These are phyloP conservation scores for Drosophila buzzatii DNA, from an alignment of 2,888 invertebrate genomes.

Conservation along the genomic window DNA sequence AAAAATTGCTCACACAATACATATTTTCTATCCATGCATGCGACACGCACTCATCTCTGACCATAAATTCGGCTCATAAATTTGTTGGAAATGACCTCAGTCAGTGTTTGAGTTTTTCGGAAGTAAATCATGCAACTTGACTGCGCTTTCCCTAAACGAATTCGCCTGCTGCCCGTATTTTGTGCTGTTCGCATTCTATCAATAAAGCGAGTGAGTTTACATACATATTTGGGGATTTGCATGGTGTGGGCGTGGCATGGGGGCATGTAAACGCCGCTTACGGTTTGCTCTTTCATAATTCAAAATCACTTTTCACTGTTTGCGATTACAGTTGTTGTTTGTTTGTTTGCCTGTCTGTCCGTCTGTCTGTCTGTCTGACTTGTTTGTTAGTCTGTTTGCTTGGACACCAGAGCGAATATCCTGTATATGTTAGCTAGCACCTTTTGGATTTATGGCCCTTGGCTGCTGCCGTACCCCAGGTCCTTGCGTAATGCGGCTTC, in stretches of 20 bases:
- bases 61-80: constrained; percentile 29
- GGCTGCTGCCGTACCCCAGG: neutral
- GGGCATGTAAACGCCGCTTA: constrained; percentile 49
- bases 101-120: constrained; percentile 45
- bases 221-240: constrained; percentile 16
- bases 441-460: constrained; percentile 57
- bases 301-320: constrained; percentile 69
- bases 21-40: too few species aligned
- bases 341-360: neutral
- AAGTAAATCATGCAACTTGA: constrained; percentile 76
- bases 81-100: constrained; percentile 46
- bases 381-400: constrained; percentile 25
- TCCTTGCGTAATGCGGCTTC: constrained; percentile 19
- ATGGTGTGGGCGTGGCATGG: neutral
- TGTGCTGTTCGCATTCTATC: neutral
- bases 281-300: constrained; percentile 71
- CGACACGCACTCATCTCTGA: constrained; percentile 16
- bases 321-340: constrained; percentile 44
- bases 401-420: constrained; percentile 25
- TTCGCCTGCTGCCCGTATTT: constrained; percentile 11
- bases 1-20: neutral
- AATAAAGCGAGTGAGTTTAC: constrained; percentile 13
- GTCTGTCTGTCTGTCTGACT: neutral
- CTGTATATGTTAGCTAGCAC: constrained; percentile 40
- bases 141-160: constrained; percentile 54